A percentile compares a stretch with the other conserved stretches of the same genome.
Conservation (phyloP, 2,113 vertebrate genomes). For the Centropus unirufus region DNA sequence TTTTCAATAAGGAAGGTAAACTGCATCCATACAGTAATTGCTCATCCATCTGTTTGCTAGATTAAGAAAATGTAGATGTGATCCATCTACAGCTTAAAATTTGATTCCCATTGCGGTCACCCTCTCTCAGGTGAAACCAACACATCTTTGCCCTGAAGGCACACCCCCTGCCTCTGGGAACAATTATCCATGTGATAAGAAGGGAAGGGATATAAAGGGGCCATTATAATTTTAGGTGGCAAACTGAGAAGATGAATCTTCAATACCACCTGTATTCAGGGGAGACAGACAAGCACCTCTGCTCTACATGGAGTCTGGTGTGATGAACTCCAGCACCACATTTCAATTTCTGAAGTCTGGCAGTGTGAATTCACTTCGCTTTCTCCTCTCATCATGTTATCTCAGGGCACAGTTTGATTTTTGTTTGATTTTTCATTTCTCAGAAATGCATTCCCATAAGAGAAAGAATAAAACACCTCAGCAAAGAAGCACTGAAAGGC, state of each 20-base stretch:
- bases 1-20: neutral
- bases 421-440: neutral
- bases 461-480: neutral
- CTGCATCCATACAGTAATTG: neutral
- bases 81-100: neutral
- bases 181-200: neutral
- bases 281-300: neutral
- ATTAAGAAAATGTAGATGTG: neutral
- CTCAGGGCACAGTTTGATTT: neutral
- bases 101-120: neutral
- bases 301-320: neutral
- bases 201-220: neutral
- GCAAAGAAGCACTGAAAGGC: neutral
- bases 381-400: neutral
- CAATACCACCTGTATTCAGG: neutral
- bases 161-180: neutral
- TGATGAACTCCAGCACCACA: neutral
- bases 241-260: neutral
- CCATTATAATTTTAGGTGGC: neutral
- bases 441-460: neutral
- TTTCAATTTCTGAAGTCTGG: neutral
- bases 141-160: neutral
- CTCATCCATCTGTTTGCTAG: neutral
- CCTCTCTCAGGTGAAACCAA: neutral
- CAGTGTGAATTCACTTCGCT: neutral